Base-by-base conservation (phyloP, 2,888 invertebrate species). In the Xiphydria camelus region DNA sequence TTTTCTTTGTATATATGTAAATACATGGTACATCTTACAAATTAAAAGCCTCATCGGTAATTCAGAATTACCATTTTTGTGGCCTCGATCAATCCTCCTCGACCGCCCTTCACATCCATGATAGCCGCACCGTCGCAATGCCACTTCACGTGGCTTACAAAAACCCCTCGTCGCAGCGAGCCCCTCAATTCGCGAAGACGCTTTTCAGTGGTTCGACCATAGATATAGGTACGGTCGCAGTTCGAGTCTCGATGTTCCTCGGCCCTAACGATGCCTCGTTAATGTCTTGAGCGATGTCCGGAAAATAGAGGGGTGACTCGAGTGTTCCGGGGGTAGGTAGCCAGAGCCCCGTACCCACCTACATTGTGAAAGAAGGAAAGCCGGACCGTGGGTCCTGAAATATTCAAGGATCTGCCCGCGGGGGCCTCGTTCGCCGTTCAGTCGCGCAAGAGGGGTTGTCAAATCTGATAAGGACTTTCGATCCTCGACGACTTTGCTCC, bases 391-490 rank as follows among this genome's bases (percentile, higher is more conserved):
- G 58, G 64, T 70, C 63, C 60, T 74, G 62, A 75, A 75, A 75
- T 73, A 75, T 75, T 75, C 66, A 75, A 67, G 65, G 59, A 68
- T 60, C 43, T 61, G 62, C 51, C 64, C 47, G 34, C 37, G 44
- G 25, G 46, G 43, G 18, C 14, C 17, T 14, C 17, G 32, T 47
- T 48, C 46, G 35, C 48, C 44, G 17, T n/a, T 41, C 26, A 37
- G 21, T 29, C 33, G 14, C 25, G 17, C 51, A 53, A 61, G 62
- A 65, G 66, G 70, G 73, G 62, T 64, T 61, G 63, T 60, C 59
- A 73, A 74, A 75, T 74, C 75, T 73, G 75, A 75, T 75, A 75
- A 75, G 69, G 62, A 64, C 64, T 68, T 54, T 58, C 54, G 54
- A 58, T 58, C 58, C 53, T 56, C 41, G 21, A n/a, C 21, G 21